Conservation (phyloP, 2,113 vertebrate genomes). For the Tenrec ecaudatus region DNA sequence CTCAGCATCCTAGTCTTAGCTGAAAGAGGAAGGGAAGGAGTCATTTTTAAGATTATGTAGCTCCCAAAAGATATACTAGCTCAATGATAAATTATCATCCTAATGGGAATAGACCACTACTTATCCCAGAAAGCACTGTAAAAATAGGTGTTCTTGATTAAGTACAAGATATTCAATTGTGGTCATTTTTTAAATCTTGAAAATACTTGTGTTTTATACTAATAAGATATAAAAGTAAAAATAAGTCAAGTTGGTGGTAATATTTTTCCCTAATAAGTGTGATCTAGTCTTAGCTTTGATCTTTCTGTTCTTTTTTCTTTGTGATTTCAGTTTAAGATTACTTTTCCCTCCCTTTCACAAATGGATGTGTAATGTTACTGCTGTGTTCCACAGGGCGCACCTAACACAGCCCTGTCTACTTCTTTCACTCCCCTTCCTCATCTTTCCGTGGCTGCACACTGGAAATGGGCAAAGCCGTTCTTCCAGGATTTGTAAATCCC, state of each 20-base stretch:
- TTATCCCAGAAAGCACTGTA: neutral
- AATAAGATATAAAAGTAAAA: conserved; percentile 55
- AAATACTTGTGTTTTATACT: conserved; percentile 7
- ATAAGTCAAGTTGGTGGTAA: conserved; percentile 20
- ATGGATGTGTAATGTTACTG: neutral
- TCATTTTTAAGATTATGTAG: neutral
- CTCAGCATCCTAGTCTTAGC: neutral
- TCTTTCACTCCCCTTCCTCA: neutral
- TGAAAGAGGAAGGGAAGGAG: neutral
- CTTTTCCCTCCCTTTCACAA: conserved; percentile 46
- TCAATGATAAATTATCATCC: neutral
- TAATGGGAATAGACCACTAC: neutral
- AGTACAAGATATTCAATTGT: neutral
- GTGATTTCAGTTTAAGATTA: conserved; percentile 39
- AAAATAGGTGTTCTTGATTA: conserved; percentile 1
- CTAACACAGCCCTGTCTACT: neutral
- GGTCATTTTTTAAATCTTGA: conserved; percentile 11
- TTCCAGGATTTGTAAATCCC: conserved; percentile 52
- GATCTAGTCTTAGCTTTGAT: conserved; percentile 21
- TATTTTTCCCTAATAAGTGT: conserved; percentile 41
- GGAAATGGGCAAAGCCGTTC: conserved; percentile 47
- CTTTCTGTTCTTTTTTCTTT: conserved; percentile 23
- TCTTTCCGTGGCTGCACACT: neutral
- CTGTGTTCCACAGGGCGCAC: neutral
- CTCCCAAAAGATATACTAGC: neutral